phyloP scores from a whole-genome alignment of 2,113 vertebrate species.

The Grammomys dolichurus region DNA sequence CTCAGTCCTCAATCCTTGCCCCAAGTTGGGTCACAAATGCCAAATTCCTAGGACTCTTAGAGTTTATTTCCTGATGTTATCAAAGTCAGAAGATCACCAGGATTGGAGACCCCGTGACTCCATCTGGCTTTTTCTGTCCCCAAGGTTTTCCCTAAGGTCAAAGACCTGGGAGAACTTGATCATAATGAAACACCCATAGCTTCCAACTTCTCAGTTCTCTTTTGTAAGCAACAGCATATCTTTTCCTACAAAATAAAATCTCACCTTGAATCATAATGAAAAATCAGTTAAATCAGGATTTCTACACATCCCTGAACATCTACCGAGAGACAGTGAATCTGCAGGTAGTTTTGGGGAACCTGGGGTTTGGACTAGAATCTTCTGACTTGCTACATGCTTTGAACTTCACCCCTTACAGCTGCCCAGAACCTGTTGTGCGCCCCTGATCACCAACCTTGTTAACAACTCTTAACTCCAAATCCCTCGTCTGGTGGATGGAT shows the following conservation, averaged over 20 bases:
- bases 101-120: background rate
- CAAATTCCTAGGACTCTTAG: background rate
- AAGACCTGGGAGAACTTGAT: background rate
- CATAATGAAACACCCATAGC: background rate
- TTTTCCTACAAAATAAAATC: conserved; percentile 35
- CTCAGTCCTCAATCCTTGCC: background rate
- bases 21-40: background rate
- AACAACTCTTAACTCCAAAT: background rate
- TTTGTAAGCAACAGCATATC: background rate
- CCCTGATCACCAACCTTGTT: background rate
- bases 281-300: background rate
- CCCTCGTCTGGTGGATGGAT: background rate
- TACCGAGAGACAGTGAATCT: background rate
- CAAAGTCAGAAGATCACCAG: background rate
- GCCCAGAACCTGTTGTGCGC: background rate
- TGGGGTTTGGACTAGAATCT: background rate
- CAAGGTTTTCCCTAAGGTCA: background rate
- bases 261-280: background rate
- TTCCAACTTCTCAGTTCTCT: background rate
- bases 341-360: background rate
- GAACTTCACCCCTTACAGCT: background rate
- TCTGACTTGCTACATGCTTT: background rate
- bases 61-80: background rate
- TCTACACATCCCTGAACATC: background rate
- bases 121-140: background rate